Evolutionary conservation across 2,113 vertebrate species (phyloP).

Genomic region (Zosterops lateralis): DNA sequence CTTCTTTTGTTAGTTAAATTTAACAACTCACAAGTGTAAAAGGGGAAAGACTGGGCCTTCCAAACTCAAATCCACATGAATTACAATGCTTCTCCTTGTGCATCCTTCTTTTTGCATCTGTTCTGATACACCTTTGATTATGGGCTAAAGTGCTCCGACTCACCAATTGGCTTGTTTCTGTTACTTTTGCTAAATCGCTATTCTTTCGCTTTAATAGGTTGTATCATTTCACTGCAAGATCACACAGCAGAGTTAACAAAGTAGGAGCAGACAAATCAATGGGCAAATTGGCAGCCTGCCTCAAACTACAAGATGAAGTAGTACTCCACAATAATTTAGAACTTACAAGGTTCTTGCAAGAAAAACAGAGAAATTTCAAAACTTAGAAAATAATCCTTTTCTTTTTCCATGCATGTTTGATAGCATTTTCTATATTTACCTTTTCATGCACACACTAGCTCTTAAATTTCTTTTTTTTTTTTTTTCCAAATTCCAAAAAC

Average conservation of each 20-base stretch:
- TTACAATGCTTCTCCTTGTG: not conserved
- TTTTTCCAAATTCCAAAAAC: not conserved
- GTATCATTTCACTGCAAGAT: not conserved
- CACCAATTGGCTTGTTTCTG: not conserved
- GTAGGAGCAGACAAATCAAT: not conserved
- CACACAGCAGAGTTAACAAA: not conserved
- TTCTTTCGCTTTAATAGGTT: not conserved
- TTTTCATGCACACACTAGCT: not conserved
- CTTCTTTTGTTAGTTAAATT: not conserved
- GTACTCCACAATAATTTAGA: not conserved
- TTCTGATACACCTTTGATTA: not conserved
- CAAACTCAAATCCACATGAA: not conserved
- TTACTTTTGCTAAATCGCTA: not conserved
- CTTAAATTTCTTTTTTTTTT: not conserved
- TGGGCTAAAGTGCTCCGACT: not conserved
- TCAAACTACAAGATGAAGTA: not conserved
- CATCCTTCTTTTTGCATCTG: not conserved
- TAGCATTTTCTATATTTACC: not conserved
- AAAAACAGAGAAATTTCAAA: not conserved
- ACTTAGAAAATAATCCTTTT: not conserved
- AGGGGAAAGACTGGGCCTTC: not conserved
- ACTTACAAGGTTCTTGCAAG: not conserved
- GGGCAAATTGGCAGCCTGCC: not conserved
- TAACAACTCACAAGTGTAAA: not conserved
- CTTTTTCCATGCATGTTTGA: not conserved